A percentile compares a stretch with the other conserved stretches of the same genome.
phyloP scores from a whole-genome alignment of 1,140 invertebrate species.

The Drosophila persimilis region DNA sequence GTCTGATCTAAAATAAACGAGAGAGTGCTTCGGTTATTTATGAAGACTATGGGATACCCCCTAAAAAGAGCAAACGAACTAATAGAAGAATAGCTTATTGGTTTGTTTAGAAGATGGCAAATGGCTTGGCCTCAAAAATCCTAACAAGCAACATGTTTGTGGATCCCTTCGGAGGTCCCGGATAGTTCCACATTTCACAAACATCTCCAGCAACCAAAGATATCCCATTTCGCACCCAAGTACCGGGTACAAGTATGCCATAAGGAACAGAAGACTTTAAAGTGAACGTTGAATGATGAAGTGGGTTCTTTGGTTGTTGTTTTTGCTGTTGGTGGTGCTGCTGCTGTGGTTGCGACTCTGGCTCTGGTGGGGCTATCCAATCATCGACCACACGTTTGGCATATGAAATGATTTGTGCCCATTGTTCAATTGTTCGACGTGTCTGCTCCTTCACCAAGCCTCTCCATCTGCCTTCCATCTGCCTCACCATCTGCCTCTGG shows the following conservation, averaged over 20 bases:
- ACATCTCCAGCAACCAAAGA: too few relatives aligned
- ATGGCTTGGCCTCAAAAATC: too few relatives aligned
- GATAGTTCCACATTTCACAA: too few relatives aligned
- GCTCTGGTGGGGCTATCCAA: conserved; percentile 17
- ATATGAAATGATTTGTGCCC: conserved; percentile 80
- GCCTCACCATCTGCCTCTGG: conserved; percentile 2
- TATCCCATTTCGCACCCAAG: too few relatives aligned
- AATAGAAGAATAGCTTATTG: too few relatives aligned
- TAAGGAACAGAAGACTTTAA: conserved; percentile 35
- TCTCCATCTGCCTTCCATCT: conserved; percentile 1
- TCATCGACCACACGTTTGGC: conserved; percentile 73
- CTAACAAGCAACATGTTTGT: too few relatives aligned
- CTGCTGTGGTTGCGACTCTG: neutral
- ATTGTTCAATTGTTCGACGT: conserved; percentile 67
- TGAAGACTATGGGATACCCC: neutral
- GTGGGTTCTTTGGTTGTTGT: conserved; percentile 27
- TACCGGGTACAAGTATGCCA: conserved; percentile 27
- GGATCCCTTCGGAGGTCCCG: too few relatives aligned
- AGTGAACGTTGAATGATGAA: conserved; percentile 33
- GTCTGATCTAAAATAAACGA: conserved; percentile 77
- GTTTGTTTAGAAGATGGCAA: too few relatives aligned
- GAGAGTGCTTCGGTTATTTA: too few relatives aligned
- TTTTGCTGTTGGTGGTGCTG: neutral
- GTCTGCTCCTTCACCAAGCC: conserved; percentile 24
- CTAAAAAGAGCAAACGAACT: too few relatives aligned